Evolutionary conservation across 2,888 invertebrate genomes (phyloP), one percentile per base, ranked within the genome.

Genomic region (Cephus pygmeus): DNA sequence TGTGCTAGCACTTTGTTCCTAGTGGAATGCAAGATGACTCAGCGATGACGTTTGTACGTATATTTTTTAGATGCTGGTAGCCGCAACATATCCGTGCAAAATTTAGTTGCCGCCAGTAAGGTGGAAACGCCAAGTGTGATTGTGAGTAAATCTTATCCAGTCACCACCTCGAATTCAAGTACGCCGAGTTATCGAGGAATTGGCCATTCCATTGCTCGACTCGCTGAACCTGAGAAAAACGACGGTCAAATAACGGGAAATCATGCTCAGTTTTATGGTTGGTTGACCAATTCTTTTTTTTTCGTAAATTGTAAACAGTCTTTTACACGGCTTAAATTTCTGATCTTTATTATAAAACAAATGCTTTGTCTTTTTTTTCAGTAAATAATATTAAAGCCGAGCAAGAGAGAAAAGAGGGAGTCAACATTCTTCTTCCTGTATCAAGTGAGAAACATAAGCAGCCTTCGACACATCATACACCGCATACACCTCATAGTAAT

Each of bases 101-200:
- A 85, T 86, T 87, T 87, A 83, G 86, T 87, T 83, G 84, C 87
- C 78, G 85, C 83, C 83, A 87, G 83, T 83, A 91, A 90, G 83
- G 87, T 87, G 76, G 91, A 92, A 77, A 88, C 92, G 34, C 93
- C 93, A 80, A 93, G 93, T 73, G 94, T 94, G 71, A 94, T 94
- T 83, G 94, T 94, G 76, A 93, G 92, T 85, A 94, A 94, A 87
- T 90, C 91, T 77, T 90, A 90, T 77, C 81, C 88, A 12, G 84
- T 87, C 79, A 83, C 88, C 40, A 88, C 88, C 73, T 82, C 84
- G 36, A 89, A 88, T 83, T 88, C 90, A n/a, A 86, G 88, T 77
- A 88, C 89, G 31, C 87, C 90, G 40, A 86, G 85, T 87, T 88
- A 90, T 82, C 75, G 75, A 31, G 86, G 86, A 75, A 89, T 89